Percentiles rank a stretch among this genome's conserved stretches.
These are phyloP conservation scores for Heliconius ethilla DNA, from an alignment of 2,888 invertebrate species.

Conservation along the genomic window DNA sequence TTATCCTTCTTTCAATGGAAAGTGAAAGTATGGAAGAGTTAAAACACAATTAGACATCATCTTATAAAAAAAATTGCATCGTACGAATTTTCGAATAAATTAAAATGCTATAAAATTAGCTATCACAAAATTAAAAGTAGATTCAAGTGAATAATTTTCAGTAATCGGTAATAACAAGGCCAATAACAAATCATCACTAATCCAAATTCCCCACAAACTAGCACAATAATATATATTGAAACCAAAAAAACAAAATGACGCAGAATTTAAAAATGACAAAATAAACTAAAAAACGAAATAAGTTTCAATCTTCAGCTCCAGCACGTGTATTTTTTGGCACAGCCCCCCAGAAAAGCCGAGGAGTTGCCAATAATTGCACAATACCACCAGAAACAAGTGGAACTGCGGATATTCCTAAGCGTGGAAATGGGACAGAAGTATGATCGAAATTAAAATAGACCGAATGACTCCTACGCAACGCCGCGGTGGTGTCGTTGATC, in stretches of 20 bases:
- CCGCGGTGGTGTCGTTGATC: constrained; percentile 73
- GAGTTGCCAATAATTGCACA: constrained; percentile 78
- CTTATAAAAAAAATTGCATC: background rate
- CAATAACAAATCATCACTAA: background rate
- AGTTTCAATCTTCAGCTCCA: constrained; percentile 19
- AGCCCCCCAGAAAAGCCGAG: constrained; percentile 56
- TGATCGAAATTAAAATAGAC: constrained; percentile 73
- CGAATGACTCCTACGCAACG: constrained; percentile 74
- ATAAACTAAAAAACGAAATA: constrained; percentile 19
- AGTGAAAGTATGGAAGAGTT: no score
- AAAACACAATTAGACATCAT: no score
- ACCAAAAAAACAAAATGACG: constrained; percentile 1
- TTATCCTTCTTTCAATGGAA: no score
- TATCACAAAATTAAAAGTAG: background rate
- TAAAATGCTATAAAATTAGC: no score
- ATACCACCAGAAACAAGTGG: constrained; percentile 54
- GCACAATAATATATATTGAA: background rate
- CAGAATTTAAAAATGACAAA: constrained; percentile 6
- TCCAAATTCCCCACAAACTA: background rate
- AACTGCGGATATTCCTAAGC: constrained; percentile 45
- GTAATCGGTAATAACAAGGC: background rate
- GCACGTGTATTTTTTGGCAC: constrained; percentile 76
- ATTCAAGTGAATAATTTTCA: background rate
- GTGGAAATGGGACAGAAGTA: constrained; percentile 53
- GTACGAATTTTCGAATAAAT: background rate